Evolutionary conservation across 2,113 vertebrate genomes (phyloP).

Genomic region (Forbesichthys papilliferus): DNA sequence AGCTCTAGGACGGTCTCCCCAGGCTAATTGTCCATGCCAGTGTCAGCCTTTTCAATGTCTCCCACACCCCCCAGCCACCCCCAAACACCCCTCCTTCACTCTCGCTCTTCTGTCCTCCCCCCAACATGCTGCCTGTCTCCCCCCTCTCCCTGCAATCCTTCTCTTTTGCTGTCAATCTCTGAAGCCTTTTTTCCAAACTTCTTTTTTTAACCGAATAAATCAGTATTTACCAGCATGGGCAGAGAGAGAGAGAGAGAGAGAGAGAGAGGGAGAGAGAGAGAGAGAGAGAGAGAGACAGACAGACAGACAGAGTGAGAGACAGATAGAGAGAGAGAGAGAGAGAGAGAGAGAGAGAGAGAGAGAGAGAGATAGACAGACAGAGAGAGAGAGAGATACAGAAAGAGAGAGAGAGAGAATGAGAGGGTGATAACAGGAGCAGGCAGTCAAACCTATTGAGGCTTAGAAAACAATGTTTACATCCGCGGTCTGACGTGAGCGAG

Average conservation of each 20-base stretch:
- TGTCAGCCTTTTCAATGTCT: conserved; percentile 78
- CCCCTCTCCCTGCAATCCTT: conserved; percentile 43
- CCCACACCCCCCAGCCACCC: conserved; percentile 17
- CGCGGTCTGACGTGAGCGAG: no score
- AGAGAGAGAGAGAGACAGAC: no score
- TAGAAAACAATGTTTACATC: no score
- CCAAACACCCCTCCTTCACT: conserved; percentile 19
- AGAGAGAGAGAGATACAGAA: background rate
- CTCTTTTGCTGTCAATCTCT: conserved; percentile 41
- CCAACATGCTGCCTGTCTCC: conserved; percentile 33
- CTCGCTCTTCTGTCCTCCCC: conserved; percentile 4
- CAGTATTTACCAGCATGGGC: conserved; percentile 33
- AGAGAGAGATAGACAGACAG: background rate
- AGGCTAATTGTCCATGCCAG: conserved; percentile 80
- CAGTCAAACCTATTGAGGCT: no score
- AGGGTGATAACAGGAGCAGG: no score
- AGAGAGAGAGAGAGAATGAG: background rate
- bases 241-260: background rate
- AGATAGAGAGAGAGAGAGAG: no score
- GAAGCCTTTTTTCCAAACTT: conserved; percentile 11
- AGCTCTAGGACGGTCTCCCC: conserved; percentile 73
- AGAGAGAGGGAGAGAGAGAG: background rate
- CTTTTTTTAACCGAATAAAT: conserved; percentile 46
- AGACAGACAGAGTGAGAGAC: no score
- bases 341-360: background rate